Evolutionary conservation across 2,888 invertebrate genomes (phyloP).

Genomic region (Drosophila pegasa): DNA sequence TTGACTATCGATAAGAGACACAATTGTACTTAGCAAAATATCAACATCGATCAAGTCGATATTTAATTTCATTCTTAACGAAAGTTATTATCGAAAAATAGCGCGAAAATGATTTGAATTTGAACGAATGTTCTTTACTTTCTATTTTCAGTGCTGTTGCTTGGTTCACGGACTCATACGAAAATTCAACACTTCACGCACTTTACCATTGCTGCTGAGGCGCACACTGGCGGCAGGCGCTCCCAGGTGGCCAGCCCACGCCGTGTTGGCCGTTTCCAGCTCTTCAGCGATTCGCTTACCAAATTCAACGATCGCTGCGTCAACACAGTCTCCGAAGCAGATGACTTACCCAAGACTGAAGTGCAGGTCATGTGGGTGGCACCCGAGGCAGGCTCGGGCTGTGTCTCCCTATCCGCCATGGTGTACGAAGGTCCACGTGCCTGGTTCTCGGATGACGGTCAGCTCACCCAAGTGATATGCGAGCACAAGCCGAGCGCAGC

Average conservation of each 20-base stretch:
- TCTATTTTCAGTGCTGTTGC: conserved; percentile 87
- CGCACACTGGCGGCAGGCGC: conserved; percentile 73
- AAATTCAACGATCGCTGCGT: conserved; percentile 93
- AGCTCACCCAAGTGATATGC: conserved; percentile 92
- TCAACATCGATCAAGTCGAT: conserved; percentile 15
- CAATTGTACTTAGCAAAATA: not conserved
- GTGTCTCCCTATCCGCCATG: conserved; percentile 95
- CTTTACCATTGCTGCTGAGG: conserved; percentile 91
- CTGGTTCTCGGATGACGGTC: conserved; percentile 96
- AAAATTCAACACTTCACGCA: conserved; percentile 91
- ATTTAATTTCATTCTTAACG: not conserved
- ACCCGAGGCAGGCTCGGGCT: conserved; percentile 93
- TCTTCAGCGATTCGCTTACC: conserved; percentile 87
- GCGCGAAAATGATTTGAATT: conserved; percentile 6
- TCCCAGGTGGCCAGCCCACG: conserved; percentile 85
- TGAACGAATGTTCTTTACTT: not conserved
- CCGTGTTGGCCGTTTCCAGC: conserved; percentile 89
- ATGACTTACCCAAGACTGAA: conserved; percentile 92
- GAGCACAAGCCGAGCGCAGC: conserved; percentile 88
- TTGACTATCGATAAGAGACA: no score
- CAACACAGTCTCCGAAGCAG: conserved; percentile 93
- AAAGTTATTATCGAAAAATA: conserved; percentile 11
- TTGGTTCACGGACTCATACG: conserved; percentile 88
- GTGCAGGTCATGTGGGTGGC: conserved; percentile 97
- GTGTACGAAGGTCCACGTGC: conserved; percentile 91